Evolutionary conservation across 1,140 invertebrate genomes (phyloP).

Genomic region (Triops cancriformis): DNA sequence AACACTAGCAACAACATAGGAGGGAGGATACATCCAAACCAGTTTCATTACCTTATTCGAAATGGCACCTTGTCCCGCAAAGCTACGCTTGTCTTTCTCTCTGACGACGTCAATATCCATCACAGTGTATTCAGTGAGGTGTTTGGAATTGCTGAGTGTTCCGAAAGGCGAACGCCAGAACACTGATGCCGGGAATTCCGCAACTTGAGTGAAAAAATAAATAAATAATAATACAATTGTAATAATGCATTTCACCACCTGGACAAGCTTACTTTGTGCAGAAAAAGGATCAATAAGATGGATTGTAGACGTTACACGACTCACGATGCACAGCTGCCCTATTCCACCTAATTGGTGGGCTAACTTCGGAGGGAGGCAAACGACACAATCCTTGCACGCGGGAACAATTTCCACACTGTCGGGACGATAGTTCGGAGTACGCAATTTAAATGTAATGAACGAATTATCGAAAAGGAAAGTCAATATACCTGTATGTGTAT

Average conservation of each 20-base stretch:
- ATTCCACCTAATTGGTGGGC: constrained; percentile 87
- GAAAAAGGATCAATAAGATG: constrained; percentile 89
- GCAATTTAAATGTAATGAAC: background rate
- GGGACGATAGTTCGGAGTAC: constrained; percentile 34
- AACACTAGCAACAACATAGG: background rate
- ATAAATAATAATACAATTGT: background rate
- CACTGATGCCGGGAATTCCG: constrained; percentile 66
- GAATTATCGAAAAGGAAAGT: background rate
- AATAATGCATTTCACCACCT: constrained; percentile 18
- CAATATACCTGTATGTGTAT: constrained; percentile 56
- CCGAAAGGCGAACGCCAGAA: constrained; percentile 84
- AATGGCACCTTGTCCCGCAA: constrained; percentile 76
- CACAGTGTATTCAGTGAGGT: constrained; percentile 84
- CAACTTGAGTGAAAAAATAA: constrained; percentile 50
- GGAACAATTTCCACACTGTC: constrained; percentile 91
- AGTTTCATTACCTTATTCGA: constrained; percentile 55
- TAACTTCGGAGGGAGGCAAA: constrained; percentile 82
- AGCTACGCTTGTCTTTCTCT: constrained; percentile 63
- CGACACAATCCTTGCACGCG: constrained; percentile 89
- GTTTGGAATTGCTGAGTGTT: constrained; percentile 79
- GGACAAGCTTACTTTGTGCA: constrained; percentile 63
- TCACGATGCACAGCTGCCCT: constrained; percentile 77
- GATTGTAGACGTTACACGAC: constrained; percentile 78
- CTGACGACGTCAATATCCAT: constrained; percentile 85
- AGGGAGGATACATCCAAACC: background rate